Evolutionary conservation across 2,888 invertebrate genomes (phyloP).

Genomic region (Heliothis peltigera): DNA sequence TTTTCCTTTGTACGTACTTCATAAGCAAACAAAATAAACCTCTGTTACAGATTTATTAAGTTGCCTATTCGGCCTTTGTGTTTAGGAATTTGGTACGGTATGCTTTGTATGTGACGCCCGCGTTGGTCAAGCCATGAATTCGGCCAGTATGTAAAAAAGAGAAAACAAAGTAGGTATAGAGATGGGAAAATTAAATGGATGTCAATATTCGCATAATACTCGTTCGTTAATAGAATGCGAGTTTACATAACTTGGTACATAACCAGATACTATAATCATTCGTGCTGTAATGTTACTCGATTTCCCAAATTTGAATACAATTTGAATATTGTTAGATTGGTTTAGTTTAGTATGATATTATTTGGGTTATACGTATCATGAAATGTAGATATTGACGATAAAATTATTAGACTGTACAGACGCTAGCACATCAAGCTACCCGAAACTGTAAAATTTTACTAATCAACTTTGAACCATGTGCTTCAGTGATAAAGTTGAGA

Average conservation of each 20-base stretch:
- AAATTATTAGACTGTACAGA: background rate
- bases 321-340: constrained; percentile 17
- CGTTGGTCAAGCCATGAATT: constrained; percentile 1
- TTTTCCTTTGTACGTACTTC: constrained; percentile 16
- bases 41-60: constrained; percentile 35
- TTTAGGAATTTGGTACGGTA: constrained; percentile 42
- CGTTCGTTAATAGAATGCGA: background rate
- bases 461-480: no score
- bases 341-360: constrained; percentile 15
- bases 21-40: constrained; percentile 33
- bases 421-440: no score
- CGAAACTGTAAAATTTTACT: no score
- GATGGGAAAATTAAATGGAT: background rate
- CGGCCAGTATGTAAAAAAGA: background rate
- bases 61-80: constrained; percentile 38
- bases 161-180: background rate
- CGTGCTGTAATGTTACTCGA: constrained; percentile 10
- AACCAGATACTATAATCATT: constrained; percentile 3
- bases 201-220: background rate
- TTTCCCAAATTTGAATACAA: constrained; percentile 27
- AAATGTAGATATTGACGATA: background rate
- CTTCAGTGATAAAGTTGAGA: no score
- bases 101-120: constrained; percentile 35
- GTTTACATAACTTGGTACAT: constrained; percentile 12
- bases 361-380: constrained; percentile 6